These are phyloP conservation scores for Sesamia nonagrioides DNA, from an alignment of 1,140 invertebrate species.

Conservation along the genomic window DNA sequence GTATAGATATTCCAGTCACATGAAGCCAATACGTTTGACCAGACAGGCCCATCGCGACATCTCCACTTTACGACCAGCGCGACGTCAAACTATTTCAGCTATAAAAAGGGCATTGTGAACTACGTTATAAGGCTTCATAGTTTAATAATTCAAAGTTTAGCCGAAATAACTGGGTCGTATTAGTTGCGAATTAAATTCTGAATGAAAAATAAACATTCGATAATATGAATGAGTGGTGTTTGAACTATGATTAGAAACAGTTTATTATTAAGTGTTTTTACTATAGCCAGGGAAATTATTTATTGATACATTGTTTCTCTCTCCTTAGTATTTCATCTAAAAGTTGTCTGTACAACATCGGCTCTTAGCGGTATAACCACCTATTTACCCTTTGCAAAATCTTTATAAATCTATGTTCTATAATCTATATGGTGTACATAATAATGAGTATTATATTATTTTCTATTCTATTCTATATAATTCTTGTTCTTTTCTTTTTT, in stretches of 20 bases:
- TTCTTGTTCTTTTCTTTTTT: too few relatives aligned
- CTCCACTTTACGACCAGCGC: conserved; percentile 14
- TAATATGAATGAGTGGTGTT: neutral
- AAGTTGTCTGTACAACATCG: too few relatives aligned
- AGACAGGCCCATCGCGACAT: conserved; percentile 25
- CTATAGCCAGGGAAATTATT: too few relatives aligned
- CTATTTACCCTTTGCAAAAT: too few relatives aligned
- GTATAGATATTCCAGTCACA: neutral
- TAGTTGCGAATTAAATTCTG: conserved; percentile 17
- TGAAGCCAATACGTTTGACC: neutral
- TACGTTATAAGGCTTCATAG: conserved; percentile 8
- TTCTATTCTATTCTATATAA: too few relatives aligned
- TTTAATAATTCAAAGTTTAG: conserved; percentile 40
- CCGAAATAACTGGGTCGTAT: conserved; percentile 17
- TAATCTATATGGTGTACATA: too few relatives aligned
- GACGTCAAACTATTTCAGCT: neutral
- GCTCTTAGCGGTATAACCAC: too few relatives aligned
- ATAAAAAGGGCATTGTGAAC: conserved; percentile 25
- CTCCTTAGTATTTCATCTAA: too few relatives aligned
- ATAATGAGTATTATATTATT: too few relatives aligned
- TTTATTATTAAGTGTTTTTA: too few relatives aligned
- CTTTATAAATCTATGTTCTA: too few relatives aligned
- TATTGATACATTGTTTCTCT: too few relatives aligned
- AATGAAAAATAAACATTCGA: conserved; percentile 1
- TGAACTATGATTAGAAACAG: neutral